Conservation (phyloP, 2,888 invertebrate genomes). For the Embidobia sp. region DNA sequence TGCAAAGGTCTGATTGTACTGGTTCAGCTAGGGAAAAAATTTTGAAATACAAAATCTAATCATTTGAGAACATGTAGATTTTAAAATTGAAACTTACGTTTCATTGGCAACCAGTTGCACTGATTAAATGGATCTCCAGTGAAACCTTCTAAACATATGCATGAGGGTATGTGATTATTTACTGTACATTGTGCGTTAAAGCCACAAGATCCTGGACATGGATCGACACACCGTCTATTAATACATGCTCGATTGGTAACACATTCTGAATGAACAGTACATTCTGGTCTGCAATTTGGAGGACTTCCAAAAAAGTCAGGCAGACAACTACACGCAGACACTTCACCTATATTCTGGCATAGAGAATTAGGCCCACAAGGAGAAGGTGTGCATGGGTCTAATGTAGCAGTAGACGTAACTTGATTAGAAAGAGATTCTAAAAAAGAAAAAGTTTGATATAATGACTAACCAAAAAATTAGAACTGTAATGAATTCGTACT, state of each 20-base stretch:
- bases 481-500: too few species aligned
- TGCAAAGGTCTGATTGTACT: constrained; percentile 84
- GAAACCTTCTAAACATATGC: constrained; percentile 83
- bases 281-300: constrained; percentile 85
- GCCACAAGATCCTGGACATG: constrained; percentile 83
- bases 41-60: too few species aligned
- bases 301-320: constrained; percentile 74
- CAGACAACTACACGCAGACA: constrained; percentile 85
- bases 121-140: constrained; percentile 82
- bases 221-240: constrained; percentile 82
- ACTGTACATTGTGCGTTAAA: constrained; percentile 81
- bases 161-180: constrained; percentile 82
- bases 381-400: constrained; percentile 87
- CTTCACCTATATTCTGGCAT: constrained; percentile 28
- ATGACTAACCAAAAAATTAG: too few species aligned
- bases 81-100: constrained; percentile 29
- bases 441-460: too few species aligned
- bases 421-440: constrained; percentile 66
- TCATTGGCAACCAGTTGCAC: constrained; percentile 44
- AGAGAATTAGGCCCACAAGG: constrained; percentile 86
- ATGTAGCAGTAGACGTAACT: constrained; percentile 78
- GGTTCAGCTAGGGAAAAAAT: constrained; percentile 13
- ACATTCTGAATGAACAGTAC: constrained; percentile 82
- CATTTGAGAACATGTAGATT: neutral
- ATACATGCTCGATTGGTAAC: constrained; percentile 81